A percentile compares a stretch with the other conserved stretches of the same genome.
These are phyloP conservation scores for Hylyphantes graminicola DNA, from an alignment of 1,140 invertebrate species.

Conservation along the genomic window DNA sequence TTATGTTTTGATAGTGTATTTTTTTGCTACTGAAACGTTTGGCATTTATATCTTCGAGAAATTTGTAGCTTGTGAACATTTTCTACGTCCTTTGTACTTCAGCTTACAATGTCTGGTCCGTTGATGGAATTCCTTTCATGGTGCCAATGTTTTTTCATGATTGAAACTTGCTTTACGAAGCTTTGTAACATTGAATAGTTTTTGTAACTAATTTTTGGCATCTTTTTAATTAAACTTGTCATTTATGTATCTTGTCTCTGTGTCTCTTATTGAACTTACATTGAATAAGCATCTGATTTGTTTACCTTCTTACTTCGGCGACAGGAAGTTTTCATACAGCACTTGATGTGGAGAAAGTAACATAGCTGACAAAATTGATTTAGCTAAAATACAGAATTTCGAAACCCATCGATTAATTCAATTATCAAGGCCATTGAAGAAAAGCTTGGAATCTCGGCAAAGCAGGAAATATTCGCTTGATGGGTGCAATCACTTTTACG, in stretches of 20 bases:
- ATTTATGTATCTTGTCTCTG: slow-evolving; percentile 14
- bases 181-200: slow-evolving; percentile 54
- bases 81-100: slow-evolving; percentile 37
- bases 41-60: slow-evolving; percentile 6
- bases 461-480: no score
- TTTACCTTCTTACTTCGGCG: no score
- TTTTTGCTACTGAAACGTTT: slow-evolving; percentile 36
- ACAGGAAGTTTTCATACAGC: no score
- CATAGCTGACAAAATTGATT: no score
- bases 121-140: slow-evolving; percentile 51
- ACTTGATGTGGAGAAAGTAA: no score
- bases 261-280: not conserved
- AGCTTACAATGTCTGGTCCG: slow-evolving; percentile 54
- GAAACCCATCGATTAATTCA: no score
- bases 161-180: slow-evolving; percentile 45
- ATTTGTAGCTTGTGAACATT: slow-evolving; percentile 42
- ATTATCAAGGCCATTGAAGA: no score
- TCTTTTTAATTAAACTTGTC: slow-evolving; percentile 59
- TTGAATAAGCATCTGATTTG: no score
- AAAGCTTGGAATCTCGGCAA: no score
- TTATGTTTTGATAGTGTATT: slow-evolving; percentile 41
- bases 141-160: slow-evolving; percentile 55
- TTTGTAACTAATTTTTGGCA: slow-evolving; percentile 57
- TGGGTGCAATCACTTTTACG: no score
- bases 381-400: no score